Evolutionary conservation across 2,888 invertebrate genomes (phyloP).

Genomic region (Trachelus tabidus): DNA sequence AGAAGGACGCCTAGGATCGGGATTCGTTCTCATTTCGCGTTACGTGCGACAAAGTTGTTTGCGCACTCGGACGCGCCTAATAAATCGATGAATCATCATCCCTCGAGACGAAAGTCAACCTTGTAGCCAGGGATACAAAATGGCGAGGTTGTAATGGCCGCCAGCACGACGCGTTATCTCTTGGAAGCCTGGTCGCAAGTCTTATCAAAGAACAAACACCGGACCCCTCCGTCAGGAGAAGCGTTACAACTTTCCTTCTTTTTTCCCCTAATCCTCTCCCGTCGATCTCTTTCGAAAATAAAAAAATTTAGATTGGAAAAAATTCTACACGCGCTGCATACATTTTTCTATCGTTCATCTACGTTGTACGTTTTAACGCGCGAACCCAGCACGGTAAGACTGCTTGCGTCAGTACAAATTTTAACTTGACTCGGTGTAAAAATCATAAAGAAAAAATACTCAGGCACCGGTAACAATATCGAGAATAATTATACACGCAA

Average conservation of each 20-base stretch:
- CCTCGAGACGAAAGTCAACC: slow-evolving; percentile 14
- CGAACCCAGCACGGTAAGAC: neutral
- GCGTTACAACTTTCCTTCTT: slow-evolving; percentile 23
- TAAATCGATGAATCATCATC: slow-evolving; percentile 28
- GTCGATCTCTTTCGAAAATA: neutral
- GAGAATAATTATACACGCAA: neutral
- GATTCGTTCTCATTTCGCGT: slow-evolving; percentile 9
- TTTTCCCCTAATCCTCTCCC: slow-evolving; percentile 2
- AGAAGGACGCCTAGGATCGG: slow-evolving; percentile 21
- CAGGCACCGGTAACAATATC: neutral
- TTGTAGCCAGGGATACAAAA: slow-evolving; percentile 32
- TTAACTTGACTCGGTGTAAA: neutral
- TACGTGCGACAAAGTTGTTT: neutral
- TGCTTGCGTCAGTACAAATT: neutral
- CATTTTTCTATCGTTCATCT: neutral
- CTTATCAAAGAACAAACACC: slow-evolving; percentile 59
- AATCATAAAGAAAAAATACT: neutral
- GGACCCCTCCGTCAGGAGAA: slow-evolving; percentile 35
- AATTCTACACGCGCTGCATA: neutral
- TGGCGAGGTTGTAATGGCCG: slow-evolving; percentile 34
- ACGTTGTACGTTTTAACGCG: neutral
- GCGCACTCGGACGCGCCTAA: slow-evolving; percentile 22
- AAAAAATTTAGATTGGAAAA: neutral
- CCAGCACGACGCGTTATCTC: slow-evolving; percentile 30
- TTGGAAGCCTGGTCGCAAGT: slow-evolving; percentile 24